A percentile compares a stretch with the other conserved stretches of the same genome.
Conservation (phyloP, 2,888 invertebrate genomes). For the Eupithecia vulgata region DNA sequence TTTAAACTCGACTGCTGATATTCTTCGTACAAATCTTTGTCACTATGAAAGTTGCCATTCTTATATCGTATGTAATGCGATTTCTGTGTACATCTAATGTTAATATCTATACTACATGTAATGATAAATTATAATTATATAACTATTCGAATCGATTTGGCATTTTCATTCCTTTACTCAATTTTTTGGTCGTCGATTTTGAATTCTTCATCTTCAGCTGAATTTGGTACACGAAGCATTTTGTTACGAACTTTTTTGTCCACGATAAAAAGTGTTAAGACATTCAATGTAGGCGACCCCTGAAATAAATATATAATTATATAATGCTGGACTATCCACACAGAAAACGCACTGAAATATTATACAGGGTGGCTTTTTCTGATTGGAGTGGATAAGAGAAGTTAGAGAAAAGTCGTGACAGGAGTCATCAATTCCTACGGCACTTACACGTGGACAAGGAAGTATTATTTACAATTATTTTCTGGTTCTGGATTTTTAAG, state of each 20-base stretch:
- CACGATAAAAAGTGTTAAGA: constrained; percentile 52
- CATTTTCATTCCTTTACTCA: constrained; percentile 32
- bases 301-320: constrained; percentile 45
- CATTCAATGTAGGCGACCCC: constrained; percentile 58
- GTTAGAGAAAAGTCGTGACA: too few species aligned
- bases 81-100: constrained; percentile 59
- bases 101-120: constrained; percentile 50
- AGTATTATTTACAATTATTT: too few species aligned
- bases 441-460: too few species aligned
- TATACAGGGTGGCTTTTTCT: too few species aligned
- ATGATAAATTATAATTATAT: constrained; percentile 47
- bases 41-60: constrained; percentile 67
- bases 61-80: constrained; percentile 69
- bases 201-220: constrained; percentile 16
- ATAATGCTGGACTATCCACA: background rate
- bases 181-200: constrained; percentile 42
- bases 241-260: constrained; percentile 57
- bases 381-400: too few species aligned
- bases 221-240: constrained; percentile 46
- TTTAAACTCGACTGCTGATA: constrained; percentile 65
- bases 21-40: constrained; percentile 74
- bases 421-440: too few species aligned
- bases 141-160: constrained; percentile 37
- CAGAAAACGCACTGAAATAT: background rate
- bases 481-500: too few species aligned